phyloP scores from a whole-genome alignment of 2,797 vertebrate species.

The Pogoniulus pusillus region DNA sequence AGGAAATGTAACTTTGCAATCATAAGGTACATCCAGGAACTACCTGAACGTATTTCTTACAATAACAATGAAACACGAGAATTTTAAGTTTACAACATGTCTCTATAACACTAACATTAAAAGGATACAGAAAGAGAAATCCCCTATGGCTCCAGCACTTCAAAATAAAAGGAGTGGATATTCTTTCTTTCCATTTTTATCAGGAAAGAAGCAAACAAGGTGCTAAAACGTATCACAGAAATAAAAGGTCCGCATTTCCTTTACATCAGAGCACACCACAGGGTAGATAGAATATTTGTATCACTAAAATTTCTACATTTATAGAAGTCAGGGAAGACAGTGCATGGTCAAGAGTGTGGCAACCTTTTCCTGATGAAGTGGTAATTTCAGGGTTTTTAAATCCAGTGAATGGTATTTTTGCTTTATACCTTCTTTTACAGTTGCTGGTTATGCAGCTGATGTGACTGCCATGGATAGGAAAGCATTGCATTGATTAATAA shows the following conservation, averaged over 20 bases:
- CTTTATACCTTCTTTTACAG: slow-evolving; percentile 21
- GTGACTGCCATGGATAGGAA: slow-evolving; percentile 3
- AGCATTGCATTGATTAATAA: slow-evolving; percentile 1
- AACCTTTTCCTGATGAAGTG: background rate
- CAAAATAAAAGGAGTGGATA: background rate
- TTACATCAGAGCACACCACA: background rate
- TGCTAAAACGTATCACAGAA: background rate
- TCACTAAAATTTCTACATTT: background rate
- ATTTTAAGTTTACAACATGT: slow-evolving; percentile 34
- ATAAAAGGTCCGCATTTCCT: slow-evolving; percentile 18
- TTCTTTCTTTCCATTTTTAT: background rate
- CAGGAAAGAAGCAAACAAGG: slow-evolving; percentile 5
- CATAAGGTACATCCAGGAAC: slow-evolving; percentile 20
- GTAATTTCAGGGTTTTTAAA: background rate
- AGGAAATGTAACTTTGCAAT: slow-evolving; percentile 36
- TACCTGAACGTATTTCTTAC: slow-evolving; percentile 21
- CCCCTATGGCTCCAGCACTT: background rate
- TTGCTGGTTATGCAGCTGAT: slow-evolving; percentile 34
- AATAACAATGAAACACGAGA: slow-evolving; percentile 6
- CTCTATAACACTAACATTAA: slow-evolving; percentile 50
- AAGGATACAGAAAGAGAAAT: background rate
- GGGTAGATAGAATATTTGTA: slow-evolving; percentile 10
- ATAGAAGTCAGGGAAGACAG: background rate
- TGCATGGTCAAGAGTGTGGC: background rate
- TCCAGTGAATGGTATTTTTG: slow-evolving; percentile 20